These are phyloP conservation scores for Okapia johnstoni DNA, from an alignment of 2,113 vertebrate species.

Conservation along the genomic window DNA sequence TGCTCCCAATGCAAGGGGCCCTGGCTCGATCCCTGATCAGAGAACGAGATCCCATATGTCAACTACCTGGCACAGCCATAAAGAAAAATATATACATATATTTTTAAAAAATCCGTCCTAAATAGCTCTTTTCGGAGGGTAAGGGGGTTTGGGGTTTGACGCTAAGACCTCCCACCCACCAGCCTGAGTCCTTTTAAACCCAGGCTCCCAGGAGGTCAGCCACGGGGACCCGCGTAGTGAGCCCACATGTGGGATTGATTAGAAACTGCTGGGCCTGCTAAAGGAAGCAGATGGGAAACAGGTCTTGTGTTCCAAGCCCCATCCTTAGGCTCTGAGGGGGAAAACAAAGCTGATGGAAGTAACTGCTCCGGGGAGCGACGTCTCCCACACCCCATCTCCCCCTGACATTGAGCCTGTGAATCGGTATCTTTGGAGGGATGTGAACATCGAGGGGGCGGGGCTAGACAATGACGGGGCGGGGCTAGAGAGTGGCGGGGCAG, in stretches of 20 bases:
- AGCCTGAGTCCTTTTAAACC: background rate
- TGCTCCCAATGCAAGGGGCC: background rate
- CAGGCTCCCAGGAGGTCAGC: background rate
- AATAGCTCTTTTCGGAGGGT: background rate
- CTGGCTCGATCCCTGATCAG: background rate
- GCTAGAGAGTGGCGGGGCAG: rapidly evolving
- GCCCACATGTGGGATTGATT: background rate
- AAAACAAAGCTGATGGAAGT: background rate
- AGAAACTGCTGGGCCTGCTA: background rate
- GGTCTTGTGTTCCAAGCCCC: rapidly evolving
- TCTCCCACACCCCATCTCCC: background rate
- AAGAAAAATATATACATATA: background rate
- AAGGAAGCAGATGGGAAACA: background rate
- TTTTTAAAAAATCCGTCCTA: background rate
- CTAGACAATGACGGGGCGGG: too few species aligned
- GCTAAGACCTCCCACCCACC: background rate
- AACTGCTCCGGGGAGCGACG: rapidly evolving
- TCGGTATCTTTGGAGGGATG: rapidly evolving
- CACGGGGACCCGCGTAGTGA: rapidly evolving
- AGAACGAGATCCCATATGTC: background rate
- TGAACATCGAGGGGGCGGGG: rapidly evolving
- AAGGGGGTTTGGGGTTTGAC: background rate
- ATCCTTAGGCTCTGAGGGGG: background rate
- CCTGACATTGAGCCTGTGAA: rapidly evolving
- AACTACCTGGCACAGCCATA: background rate